Evolutionary conservation across 2,888 invertebrate genomes (phyloP).

Genomic region (Matsumyia berberina): DNA sequence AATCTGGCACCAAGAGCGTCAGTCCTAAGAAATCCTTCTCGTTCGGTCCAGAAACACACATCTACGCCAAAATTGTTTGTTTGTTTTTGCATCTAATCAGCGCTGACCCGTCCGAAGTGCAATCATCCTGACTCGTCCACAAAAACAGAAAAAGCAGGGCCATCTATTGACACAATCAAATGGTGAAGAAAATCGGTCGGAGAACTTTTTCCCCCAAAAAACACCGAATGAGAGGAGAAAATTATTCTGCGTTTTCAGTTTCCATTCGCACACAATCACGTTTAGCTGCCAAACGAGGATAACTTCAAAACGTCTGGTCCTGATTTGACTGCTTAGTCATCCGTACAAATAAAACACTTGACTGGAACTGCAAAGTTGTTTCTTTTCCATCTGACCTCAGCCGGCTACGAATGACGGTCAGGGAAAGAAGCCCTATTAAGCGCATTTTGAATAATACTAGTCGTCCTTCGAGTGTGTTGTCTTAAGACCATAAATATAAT

Average conservation of each 20-base stretch:
- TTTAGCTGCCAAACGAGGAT: constrained; percentile 39
- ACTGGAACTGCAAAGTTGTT: not conserved
- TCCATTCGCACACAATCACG: constrained; percentile 38
- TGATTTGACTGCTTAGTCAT: constrained; percentile 50
- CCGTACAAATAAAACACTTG: constrained; percentile 26
- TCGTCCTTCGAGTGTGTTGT: constrained; percentile 14
- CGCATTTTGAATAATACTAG: not conserved
- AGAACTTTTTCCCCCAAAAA: not conserved
- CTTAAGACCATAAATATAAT: constrained; percentile 30
- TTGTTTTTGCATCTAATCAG: constrained; percentile 14
- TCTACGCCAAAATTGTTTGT: constrained; percentile 6
- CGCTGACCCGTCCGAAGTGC: constrained; percentile 31
- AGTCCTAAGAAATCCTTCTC: not conserved
- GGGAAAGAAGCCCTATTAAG: not conserved
- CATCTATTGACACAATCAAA: constrained; percentile 44
- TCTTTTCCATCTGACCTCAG: not conserved
- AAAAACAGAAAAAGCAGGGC: not conserved
- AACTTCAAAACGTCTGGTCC: constrained; percentile 42
- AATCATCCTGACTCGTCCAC: constrained; percentile 16
- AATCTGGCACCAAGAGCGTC: too few species aligned
- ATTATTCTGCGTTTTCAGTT: constrained; percentile 2
- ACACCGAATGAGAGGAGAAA: not conserved
- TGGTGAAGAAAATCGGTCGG: constrained; percentile 20
- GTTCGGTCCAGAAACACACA: not conserved
- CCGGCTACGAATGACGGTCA: not conserved